These are phyloP conservation scores for Cryptotermes secundus DNA, from an alignment of 1,140 invertebrate genomes.

Conservation along the genomic window DNA sequence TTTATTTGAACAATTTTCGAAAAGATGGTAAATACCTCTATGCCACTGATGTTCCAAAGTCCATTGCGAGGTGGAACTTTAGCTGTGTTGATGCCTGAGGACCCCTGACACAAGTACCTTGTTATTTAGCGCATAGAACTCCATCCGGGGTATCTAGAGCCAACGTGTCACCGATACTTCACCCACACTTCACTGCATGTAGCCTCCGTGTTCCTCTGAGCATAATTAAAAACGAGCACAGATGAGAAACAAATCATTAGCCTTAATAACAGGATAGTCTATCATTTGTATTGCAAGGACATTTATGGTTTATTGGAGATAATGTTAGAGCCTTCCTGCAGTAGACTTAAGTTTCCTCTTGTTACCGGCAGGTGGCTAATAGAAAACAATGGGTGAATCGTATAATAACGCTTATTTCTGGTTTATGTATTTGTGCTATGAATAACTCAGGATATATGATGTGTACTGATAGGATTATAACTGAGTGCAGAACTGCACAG, in stretches of 20 bases:
- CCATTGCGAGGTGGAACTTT: neutral
- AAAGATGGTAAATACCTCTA: neutral
- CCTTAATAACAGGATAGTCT: neutral
- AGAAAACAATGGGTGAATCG: no score
- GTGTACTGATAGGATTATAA: no score
- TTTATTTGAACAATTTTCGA: no score
- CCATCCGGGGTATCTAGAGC: neutral
- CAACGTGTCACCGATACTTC: neutral
- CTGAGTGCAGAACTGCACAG: no score
- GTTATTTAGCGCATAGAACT: neutral
- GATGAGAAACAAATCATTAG: neutral
- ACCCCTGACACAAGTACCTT: neutral
- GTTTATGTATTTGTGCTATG: no score
- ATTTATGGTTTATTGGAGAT: no score
- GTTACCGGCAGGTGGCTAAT: no score
- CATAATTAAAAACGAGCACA: neutral
- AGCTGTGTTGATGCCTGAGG: neutral
- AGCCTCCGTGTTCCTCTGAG: neutral
- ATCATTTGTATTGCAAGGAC: neutral
- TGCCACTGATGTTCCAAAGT: neutral
- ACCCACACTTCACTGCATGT: neutral
- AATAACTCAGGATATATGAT: no score
- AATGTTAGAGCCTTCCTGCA: no score
- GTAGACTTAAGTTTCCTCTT: no score
- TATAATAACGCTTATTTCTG: no score